These are phyloP conservation scores for Tetranychus piercei DNA, from an alignment of 2,888 invertebrate species.

Conservation along the genomic window DNA sequence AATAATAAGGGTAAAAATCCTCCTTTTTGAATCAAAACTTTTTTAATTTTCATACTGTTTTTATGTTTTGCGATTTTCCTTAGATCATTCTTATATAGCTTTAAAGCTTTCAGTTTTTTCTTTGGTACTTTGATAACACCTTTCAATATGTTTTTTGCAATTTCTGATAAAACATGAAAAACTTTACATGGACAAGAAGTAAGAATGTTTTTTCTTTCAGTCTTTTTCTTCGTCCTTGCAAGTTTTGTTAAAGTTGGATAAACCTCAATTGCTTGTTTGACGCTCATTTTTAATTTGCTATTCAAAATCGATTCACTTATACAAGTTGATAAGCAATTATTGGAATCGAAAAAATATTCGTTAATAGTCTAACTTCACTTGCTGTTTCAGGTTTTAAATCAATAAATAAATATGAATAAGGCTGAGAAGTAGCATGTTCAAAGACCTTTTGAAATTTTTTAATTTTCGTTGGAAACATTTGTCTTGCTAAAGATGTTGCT, in stretches of 20 bases:
- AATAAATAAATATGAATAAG: background rate
- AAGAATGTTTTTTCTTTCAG: background rate
- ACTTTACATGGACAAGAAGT: background rate
- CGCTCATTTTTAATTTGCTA: background rate
- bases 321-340: no score
- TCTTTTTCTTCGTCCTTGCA: background rate
- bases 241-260: background rate
- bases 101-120: background rate
- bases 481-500: background rate
- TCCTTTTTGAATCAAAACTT: background rate
- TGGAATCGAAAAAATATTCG: background rate
- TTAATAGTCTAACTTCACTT: background rate
- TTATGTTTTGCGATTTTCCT: background rate
- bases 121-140: background rate
- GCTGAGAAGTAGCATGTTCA: background rate
- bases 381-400: background rate
- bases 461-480: background rate
- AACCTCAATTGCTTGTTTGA: background rate
- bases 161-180: background rate
- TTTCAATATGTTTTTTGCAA: background rate
- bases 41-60: background rate
- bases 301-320: no score
- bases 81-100: slow-evolving; percentile 1
- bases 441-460: background rate
- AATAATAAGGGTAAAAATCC: slow-evolving; percentile 3